Base-by-base conservation (phyloP, 2,888 invertebrate species). In the Hypomecis atomaria region DNA sequence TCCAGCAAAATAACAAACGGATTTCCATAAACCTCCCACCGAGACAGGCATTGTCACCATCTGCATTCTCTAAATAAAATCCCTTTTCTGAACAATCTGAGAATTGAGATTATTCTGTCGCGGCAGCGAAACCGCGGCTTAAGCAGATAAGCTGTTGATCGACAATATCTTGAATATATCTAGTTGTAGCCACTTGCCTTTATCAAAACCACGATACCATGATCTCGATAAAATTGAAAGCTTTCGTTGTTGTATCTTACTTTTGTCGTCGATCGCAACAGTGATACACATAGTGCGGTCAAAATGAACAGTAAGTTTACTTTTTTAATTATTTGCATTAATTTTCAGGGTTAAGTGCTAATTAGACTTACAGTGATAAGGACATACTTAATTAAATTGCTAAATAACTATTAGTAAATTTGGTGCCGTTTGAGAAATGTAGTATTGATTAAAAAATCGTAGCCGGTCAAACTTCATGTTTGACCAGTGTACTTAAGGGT, bases 191-290 rank as follows among this genome's bases (percentile, higher is more conserved):
- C 73, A 77, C 78, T 62, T 74, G 81, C 69, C 81, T 77, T 81
- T 90, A 90, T 90, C 90, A 64, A 37, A 68, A 64, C 57, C 69
- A 67, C 55, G 85, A 85, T 86, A 85, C 69, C 65, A 76, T 82
- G 78, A 76, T 84, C 81, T 82, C 83, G 89, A 90, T 91, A 90
- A 89, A 90, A 88, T 89, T 86, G 86, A 83, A 81, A 80, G 75
- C 71, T 79, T 77, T 77, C 69, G 63, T 45, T 58, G 10, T 63
- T 70, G 67, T 71, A 72, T 70, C 74, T 86, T 89, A 91, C 80
- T 90, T 82, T 75, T 78, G 78, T 81, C 74, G 73, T 70, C 67
- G 83, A 86, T 85, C 86, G 86, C 87, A 76, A 69, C 76, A 74
- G 78, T 75, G 74, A 70, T 75, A 78, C 75, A 65, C 65, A 70